phyloP scores from a whole-genome alignment of 2,113 vertebrate genomes.

The Anser brachyrhynchus region DNA sequence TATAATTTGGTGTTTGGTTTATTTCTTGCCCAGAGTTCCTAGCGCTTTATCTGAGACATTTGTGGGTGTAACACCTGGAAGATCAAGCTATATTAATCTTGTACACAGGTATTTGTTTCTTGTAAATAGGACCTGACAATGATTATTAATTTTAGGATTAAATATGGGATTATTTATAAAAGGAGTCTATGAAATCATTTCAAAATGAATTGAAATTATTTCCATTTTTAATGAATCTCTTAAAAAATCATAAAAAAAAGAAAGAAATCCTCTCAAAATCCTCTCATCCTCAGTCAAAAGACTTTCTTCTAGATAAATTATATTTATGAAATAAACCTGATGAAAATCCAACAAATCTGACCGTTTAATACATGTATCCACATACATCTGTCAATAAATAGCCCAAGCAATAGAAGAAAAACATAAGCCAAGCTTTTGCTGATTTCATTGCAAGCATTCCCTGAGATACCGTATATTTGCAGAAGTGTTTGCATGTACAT shows the following conservation, averaged over 20 bases:
- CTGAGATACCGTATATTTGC: not conserved
- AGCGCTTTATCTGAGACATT: not conserved
- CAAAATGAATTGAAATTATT: not conserved
- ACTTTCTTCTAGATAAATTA: not conserved
- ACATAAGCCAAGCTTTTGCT: not conserved
- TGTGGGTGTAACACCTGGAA: not conserved
- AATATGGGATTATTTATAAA: not conserved
- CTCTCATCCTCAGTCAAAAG: not conserved
- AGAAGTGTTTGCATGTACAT: not conserved
- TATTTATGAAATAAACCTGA: not conserved
- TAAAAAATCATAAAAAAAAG: not conserved
- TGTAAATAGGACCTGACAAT: not conserved
- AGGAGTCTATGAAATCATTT: not conserved
- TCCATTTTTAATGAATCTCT: not conserved
- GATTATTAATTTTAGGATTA: not conserved
- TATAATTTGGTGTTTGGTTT: not conserved
- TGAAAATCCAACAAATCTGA: not conserved
- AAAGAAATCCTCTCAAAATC: not conserved
- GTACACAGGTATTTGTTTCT: not conserved
- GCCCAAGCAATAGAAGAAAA: not conserved
- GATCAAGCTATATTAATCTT: not conserved
- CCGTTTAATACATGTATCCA: not conserved
- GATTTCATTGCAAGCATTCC: not conserved
- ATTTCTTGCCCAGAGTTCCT: not conserved
- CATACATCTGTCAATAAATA: constrained; percentile 4